Evolutionary conservation across 2,113 vertebrate species (phyloP), one percentile per base, ranked within the genome.

Genomic region (Megaceryle torquata): DNA sequence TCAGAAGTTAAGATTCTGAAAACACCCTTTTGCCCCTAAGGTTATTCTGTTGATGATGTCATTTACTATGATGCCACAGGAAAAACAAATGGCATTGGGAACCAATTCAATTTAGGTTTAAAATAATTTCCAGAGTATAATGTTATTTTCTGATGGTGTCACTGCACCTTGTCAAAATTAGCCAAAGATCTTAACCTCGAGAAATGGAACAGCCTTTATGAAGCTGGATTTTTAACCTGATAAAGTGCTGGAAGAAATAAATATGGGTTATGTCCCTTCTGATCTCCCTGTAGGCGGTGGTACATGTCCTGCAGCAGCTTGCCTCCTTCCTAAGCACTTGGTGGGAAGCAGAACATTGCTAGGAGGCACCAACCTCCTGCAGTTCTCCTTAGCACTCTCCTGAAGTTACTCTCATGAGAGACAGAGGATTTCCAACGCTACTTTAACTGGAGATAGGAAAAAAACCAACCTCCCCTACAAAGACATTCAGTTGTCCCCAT

Each of bases 11-110:
- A 85, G 78, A 89, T 63, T 79, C 71, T 61, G 65, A 76, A 85
- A 88, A 81, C 85, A 70, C 65, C 71, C 72, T 79, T 95, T 79
- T 95, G 92, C 68, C 91, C 91, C 63, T 85, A 46, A 92, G 91
- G 93, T 94, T 89, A 85, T 89, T 92, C 77, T 84, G 50, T 72
- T 95, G 93, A 86, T 94, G 65, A 89, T 94, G 86, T 95, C 84
- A 84, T 96, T 97, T 95, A 91, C 85, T 86, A 24, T 82, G 77
- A 87, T 89, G 95, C 82, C 93, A 94, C 37, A 85, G 51, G 63
- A 87, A 82, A 96, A 93, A 84, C 43, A 94, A 94, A 88, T 56
- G 83, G 81, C 51, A 81, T 41, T 41, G 46, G 77, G 67, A 87
- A 91, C 89, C 83, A 53, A 70, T 93, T 90, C 74, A 91, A 95